These are phyloP conservation scores for Tenebrosternarchus preto DNA, from an alignment of 2,113 vertebrate species.

Conservation along the genomic window DNA sequence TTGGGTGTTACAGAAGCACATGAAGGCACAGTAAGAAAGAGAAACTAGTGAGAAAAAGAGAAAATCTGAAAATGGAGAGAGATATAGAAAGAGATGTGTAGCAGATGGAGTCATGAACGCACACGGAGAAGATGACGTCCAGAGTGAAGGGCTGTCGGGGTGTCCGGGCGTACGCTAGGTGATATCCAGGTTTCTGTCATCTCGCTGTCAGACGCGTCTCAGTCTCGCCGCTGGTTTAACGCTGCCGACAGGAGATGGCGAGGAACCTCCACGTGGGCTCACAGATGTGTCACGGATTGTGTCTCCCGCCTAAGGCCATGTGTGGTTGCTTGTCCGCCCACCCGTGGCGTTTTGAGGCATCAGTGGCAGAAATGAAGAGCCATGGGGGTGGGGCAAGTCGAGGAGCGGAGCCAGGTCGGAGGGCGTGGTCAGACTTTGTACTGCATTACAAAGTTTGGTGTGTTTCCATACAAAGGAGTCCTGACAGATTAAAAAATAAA, in stretches of 20 bases:
- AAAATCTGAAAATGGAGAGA: too few species aligned
- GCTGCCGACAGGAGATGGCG: conserved; percentile 6
- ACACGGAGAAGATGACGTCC: background rate
- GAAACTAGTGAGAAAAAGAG: too few species aligned
- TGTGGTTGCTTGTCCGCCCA: conserved; percentile 12
- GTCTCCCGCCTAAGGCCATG: background rate
- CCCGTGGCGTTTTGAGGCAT: too few species aligned
- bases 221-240: background rate
- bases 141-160: background rate
- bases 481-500: too few species aligned
- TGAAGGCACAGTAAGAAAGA: too few species aligned
- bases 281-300: conserved; percentile 30
- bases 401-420: too few species aligned
- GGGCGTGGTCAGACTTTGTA: background rate
- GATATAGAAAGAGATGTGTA: too few species aligned
- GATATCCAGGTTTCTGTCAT: background rate
- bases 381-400: too few species aligned
- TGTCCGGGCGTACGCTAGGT: background rate
- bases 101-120: too few species aligned
- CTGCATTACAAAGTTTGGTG: background rate
- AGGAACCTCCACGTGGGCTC: background rate
- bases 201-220: background rate
- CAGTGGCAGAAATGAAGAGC: too few species aligned
- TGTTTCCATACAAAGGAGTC: too few species aligned
- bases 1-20: too few species aligned